A percentile compares a stretch with the other conserved stretches of the same genome.
Evolutionary conservation across 1,140 invertebrate genomes (phyloP).

Genomic region (Zaprionus africanus): DNA sequence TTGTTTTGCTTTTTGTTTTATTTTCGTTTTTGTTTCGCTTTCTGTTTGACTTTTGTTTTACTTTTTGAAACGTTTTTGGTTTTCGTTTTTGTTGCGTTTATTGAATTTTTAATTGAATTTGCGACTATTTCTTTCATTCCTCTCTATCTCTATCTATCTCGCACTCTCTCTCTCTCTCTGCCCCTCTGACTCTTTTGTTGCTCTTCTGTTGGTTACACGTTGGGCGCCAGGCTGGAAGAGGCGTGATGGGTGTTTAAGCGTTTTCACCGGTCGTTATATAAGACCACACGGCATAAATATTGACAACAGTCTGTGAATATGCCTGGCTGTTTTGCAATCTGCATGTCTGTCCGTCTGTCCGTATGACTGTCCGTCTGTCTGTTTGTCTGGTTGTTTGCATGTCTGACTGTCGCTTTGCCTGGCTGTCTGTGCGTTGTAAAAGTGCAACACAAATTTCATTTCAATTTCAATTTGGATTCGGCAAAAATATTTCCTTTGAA

Average conservation of each 20-base stretch:
- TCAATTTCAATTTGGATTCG: constrained; percentile 33
- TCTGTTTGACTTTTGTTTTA: constrained; percentile 35
- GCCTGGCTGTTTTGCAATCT: not conserved
- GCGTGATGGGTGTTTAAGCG: not conserved
- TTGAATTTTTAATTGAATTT: constrained; percentile 81
- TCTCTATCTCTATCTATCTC: constrained; percentile 26
- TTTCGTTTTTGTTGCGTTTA: constrained; percentile 43
- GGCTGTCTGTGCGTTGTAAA: not conserved
- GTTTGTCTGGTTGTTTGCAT: not conserved
- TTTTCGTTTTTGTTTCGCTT: constrained; percentile 58
- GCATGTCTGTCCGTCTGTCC: not conserved
- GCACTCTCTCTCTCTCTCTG: constrained; percentile 1
- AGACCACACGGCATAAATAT: constrained; percentile 15
- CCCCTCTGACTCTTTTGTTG: not conserved
- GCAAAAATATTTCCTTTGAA: constrained; percentile 29
- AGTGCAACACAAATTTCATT: constrained; percentile 32
- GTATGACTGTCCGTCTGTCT: not conserved
- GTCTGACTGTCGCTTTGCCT: not conserved
- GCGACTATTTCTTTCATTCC: constrained; percentile 50
- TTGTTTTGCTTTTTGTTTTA: constrained; percentile 49
- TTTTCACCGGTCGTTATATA: constrained; percentile 15
- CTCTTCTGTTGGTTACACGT: not conserved
- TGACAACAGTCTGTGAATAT: not conserved
- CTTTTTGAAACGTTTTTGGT: constrained; percentile 19
- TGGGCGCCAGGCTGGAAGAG: not conserved